Conservation (phyloP, 1,140 invertebrate species). For the Mactra quadrangularis region DNA sequence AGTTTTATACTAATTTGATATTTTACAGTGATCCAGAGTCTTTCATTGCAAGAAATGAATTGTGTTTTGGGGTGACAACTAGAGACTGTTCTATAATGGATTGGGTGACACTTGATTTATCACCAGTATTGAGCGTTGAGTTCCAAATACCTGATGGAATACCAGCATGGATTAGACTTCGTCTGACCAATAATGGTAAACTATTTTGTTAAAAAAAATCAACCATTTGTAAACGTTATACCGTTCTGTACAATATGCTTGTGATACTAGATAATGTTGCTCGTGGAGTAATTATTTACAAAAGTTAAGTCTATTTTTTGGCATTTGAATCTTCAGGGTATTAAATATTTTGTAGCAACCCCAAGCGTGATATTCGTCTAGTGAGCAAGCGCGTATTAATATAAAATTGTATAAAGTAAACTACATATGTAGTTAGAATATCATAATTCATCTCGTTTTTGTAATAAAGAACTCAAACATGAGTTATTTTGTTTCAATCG, state of each 20-base stretch:
- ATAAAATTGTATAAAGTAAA: no score
- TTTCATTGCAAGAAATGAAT: slow-evolving; percentile 3
- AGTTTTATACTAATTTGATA: background rate
- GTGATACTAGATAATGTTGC: background rate
- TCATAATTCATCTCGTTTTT: background rate
- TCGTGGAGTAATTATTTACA: background rate
- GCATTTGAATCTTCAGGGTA: background rate
- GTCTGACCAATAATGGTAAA: slow-evolving; percentile 57
- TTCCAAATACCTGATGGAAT: slow-evolving; percentile 56
- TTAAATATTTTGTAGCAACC: background rate
- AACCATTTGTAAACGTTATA: background rate
- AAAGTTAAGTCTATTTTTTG: background rate
- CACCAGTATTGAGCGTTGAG: slow-evolving; percentile 2
- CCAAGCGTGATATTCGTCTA: no score
- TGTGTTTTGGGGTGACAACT: slow-evolving; percentile 39
- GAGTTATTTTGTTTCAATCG: no score
- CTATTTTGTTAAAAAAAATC: background rate
- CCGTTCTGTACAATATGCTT: background rate
- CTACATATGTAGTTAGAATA: no score
- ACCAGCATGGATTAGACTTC: slow-evolving; percentile 53
- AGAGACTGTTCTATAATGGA: slow-evolving; percentile 22
- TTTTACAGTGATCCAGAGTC: slow-evolving; percentile 48
- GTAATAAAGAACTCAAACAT: background rate
- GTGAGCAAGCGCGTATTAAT: no score
- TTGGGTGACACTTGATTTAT: slow-evolving; percentile 13